phyloP scores from a whole-genome alignment of 2,797 vertebrate genomes.

The Acanthurus lineatus region DNA sequence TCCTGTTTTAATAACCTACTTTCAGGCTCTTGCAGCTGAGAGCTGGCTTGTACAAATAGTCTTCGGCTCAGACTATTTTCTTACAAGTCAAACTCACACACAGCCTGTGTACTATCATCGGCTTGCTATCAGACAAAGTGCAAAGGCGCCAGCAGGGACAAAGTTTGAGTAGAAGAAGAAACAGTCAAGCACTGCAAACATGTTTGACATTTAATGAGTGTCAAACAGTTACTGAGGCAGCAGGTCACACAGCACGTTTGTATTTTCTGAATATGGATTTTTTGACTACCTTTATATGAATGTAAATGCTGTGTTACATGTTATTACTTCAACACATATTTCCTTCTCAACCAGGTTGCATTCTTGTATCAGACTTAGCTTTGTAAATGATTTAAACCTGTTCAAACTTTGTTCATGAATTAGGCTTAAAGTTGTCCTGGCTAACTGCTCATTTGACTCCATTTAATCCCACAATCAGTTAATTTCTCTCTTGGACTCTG shows the following conservation, averaged over 20 bases:
- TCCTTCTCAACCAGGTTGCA: neutral
- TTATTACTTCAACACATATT: neutral
- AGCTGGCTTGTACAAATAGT: neutral
- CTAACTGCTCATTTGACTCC: slow-evolving; percentile 16
- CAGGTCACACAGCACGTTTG: neutral
- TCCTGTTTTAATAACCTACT: neutral
- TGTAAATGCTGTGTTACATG: neutral
- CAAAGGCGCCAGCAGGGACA: neutral
- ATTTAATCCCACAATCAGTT: slow-evolving; percentile 5
- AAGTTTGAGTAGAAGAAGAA: neutral
- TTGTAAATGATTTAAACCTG: neutral
- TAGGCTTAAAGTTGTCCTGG: neutral
- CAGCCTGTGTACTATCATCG: neutral
- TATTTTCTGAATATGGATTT: neutral
- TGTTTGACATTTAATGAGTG: neutral
- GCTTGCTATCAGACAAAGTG: neutral
- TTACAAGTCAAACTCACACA: neutral
- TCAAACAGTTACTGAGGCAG: neutral
- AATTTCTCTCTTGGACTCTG: slow-evolving; percentile 25
- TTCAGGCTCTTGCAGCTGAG: neutral
- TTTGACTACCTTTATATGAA: neutral
- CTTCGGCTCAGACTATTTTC: neutral
- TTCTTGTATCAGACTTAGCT: neutral
- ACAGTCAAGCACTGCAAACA: neutral
- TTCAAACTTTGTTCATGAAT: neutral